Base-by-base conservation (phyloP, 2,797 vertebrate species). In the Podarcis siculus region DNA sequence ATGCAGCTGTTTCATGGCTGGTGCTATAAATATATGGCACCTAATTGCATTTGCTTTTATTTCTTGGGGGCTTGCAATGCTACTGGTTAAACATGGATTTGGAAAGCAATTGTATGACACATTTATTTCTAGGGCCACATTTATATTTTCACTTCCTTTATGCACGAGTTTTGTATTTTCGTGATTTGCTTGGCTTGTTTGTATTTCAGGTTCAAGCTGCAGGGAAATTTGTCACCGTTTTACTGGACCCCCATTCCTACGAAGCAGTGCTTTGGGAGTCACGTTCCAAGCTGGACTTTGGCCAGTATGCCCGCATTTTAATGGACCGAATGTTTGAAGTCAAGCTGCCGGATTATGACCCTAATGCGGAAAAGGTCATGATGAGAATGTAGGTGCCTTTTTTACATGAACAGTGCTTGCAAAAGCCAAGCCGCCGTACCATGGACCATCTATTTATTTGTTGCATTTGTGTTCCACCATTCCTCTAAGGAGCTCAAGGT, bases 281-380 rank as follows among this genome's bases (percentile, higher is more conserved):
- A 0, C 86, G 86, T 1, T 95, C 95, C 17, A 93, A 86, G 82
- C 94, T 99, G 93, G 98, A 98, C 94, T 99, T 99, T 78, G 91
- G 96, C 0, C 93, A 96, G 86, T 98, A 98, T 0, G 98, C 98
- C 0, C 82, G 96, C 82, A 95, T 97, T 73, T 97, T 99, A 91
- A 98, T 99, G 98, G 96, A 98, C n/a, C 95, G 97, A 87, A 98
- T 99, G 92, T 99, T 99, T 71, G 96, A 96, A 49, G 94, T 99
- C 94, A 95, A 71, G 82, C 97, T 99, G 25, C 98, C 98, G 0
- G 92, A 96, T 82, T 95, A 97, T 87, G 96, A 96, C 87, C 95
- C 94, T 1, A 89, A 61, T 0, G 95, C 95, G 58, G 97, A 97
- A 35, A 98, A 97, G 93, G 88, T 85, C 25, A 91, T 97, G 93